phyloP scores from a whole-genome alignment of 2,113 vertebrate genomes.

The Benitochromis conjunctus region DNA sequence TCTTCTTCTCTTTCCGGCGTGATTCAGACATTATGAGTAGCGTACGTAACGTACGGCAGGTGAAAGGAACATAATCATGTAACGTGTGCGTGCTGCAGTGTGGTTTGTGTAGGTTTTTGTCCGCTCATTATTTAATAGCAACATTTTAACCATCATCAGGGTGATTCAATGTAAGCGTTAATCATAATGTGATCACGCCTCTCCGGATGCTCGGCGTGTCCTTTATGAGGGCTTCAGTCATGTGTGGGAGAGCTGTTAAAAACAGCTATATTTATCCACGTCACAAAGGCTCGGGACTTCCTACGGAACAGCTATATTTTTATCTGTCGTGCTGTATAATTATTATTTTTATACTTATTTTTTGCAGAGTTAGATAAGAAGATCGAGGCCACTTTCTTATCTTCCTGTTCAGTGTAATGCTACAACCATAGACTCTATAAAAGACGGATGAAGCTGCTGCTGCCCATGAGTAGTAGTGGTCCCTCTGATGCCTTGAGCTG shows the following conservation, averaged over 20 bases:
- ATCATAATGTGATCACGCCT: not conserved
- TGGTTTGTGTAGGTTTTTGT: not conserved
- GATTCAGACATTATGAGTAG: not conserved
- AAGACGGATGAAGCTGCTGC: not conserved
- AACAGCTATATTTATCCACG: not conserved
- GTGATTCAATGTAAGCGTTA: conserved; percentile 31
- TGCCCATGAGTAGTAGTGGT: not conserved
- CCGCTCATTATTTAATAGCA: not conserved
- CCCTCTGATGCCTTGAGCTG: not conserved
- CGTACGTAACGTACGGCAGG: not conserved
- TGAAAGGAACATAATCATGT: not conserved
- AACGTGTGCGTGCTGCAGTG: not conserved
- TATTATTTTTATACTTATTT: not conserved
- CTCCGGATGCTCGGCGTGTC: not conserved
- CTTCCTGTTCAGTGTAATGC: not conserved
- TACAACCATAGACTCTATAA: not conserved
- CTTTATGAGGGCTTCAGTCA: not conserved
- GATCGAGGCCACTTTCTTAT: not conserved
- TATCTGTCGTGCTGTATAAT: not conserved
- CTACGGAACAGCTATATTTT: not conserved
- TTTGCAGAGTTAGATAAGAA: not conserved
- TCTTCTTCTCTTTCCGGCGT: not conserved
- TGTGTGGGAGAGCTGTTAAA: conserved; percentile 10
- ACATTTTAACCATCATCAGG: not conserved
- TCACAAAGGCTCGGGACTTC: not conserved